phyloP scores from a whole-genome alignment of 2,113 vertebrate genomes.

The Rhinopithecus roxellana region DNA sequence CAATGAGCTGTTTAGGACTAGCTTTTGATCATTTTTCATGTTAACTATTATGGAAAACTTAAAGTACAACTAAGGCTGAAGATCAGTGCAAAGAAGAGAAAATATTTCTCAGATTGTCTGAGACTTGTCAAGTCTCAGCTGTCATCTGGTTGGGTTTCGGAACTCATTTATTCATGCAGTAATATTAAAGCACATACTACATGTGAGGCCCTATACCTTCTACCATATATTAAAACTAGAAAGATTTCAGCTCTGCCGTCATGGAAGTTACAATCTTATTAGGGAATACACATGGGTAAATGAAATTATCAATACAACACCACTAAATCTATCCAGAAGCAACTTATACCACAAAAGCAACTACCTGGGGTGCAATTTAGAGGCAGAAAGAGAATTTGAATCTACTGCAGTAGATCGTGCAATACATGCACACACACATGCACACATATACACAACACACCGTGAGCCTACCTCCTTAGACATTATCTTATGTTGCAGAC shows the following conservation, averaged over 20 bases:
- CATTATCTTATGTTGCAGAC: not conserved
- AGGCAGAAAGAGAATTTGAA: not conserved
- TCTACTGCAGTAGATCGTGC: not conserved
- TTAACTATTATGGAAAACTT: slow-evolving; percentile 12
- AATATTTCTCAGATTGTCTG: not conserved
- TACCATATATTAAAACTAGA: not conserved
- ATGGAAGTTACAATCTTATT: not conserved
- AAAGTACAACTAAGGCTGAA: not conserved
- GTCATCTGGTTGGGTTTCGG: not conserved
- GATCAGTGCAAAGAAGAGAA: not conserved
- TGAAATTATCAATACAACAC: not conserved
- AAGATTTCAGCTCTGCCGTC: not conserved
- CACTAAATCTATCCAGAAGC: not conserved
- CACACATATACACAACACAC: not conserved
- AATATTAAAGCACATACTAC: not conserved
- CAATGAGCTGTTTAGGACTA: not conserved
- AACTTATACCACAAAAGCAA: not conserved
- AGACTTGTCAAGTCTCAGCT: not conserved
- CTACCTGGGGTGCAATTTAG: not conserved
- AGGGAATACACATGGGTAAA: not conserved
- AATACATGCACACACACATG: too few species aligned
- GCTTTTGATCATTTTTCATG: not conserved
- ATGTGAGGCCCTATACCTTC: not conserved
- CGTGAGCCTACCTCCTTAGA: not conserved
- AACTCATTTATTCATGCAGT: not conserved